Conservation (phyloP, 2,888 invertebrate species). For the Xestoiulus laeticollis region DNA sequence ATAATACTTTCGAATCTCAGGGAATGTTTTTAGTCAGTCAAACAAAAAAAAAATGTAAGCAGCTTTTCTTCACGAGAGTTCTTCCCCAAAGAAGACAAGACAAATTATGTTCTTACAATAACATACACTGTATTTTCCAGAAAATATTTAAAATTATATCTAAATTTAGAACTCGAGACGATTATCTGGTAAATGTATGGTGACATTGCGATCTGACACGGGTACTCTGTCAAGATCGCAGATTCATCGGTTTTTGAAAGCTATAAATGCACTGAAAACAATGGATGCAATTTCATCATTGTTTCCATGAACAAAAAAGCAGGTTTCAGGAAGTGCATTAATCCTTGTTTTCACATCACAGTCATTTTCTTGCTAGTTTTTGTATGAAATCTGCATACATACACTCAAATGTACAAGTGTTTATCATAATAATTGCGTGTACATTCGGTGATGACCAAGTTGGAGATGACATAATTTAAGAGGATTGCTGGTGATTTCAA, state of each 20-base stretch:
- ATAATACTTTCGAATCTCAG: background rate
- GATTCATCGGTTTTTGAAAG: background rate
- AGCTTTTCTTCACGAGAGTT: background rate
- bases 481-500: background rate
- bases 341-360: slow-evolving; percentile 36
- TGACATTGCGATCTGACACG: background rate
- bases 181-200: background rate
- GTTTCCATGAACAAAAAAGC: slow-evolving; percentile 24
- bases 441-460: background rate
- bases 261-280: background rate
- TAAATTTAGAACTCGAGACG: background rate
- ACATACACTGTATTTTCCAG: background rate
- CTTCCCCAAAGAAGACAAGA: background rate
- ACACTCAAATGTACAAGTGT: background rate
- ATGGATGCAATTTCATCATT: slow-evolving; percentile 19
- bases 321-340: slow-evolving; percentile 39
- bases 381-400: background rate
- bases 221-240: background rate
- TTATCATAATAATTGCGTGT: background rate
- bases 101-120: background rate
- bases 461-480: background rate
- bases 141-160: background rate
- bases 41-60: background rate
- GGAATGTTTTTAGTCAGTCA: background rate
- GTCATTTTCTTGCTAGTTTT: background rate